Conservation (phyloP, 2,797 vertebrate genomes). For the Pseudomugil tenellus region DNA sequence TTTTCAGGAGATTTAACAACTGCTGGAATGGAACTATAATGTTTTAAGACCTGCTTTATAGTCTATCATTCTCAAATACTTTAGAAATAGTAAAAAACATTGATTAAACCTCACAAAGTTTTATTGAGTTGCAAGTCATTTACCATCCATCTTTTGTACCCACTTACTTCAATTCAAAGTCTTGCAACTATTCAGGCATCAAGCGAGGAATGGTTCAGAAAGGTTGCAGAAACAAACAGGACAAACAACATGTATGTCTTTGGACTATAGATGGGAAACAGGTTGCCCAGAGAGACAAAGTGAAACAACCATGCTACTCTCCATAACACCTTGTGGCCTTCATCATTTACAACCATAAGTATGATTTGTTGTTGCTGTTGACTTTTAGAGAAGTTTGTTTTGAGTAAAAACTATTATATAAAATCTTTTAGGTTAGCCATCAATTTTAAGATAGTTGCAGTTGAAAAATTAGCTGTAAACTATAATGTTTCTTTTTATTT, state of each 20-base stretch:
- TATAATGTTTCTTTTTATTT: slow-evolving; percentile 5
- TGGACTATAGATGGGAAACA: no score
- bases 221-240: no score
- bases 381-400: slow-evolving; percentile 30
- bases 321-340: background rate
- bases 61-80: no score
- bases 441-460: background rate
- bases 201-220: no score
- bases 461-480: background rate
- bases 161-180: no score
- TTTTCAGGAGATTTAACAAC: no score
- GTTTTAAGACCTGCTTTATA: no score
- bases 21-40: background rate
- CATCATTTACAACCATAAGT: slow-evolving; percentile 43
- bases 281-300: background rate
- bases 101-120: background rate
- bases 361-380: slow-evolving; percentile 35
- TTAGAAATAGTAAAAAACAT: no score
- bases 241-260: no score
- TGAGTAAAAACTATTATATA: slow-evolving; percentile 26
- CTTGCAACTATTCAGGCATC: no score
- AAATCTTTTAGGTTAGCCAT: slow-evolving; percentile 12
- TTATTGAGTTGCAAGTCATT: background rate
- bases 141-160: background rate
- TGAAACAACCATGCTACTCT: no score